Base-by-base conservation (phyloP, 2,113 vertebrate species). In the Gila orcuttii region DNA sequence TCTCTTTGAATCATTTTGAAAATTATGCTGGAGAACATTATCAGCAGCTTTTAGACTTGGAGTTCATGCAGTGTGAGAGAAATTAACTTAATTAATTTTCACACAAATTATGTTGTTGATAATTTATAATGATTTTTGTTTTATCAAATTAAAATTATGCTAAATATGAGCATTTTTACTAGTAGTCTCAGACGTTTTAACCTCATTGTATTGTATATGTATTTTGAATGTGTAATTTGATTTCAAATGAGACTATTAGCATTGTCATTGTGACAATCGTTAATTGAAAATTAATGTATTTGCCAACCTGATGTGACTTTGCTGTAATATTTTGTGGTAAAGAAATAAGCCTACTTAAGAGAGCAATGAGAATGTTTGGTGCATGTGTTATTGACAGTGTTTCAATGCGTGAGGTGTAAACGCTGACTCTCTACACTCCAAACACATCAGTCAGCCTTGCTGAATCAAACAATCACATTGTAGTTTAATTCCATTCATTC, bases 401-500 rank as follows among this genome's bases (percentile, higher is more conserved):
- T 82, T 82, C 13, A 3, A 5, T 74, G 39, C 36, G 45, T 47
- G 23, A 15, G 42, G 13, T 55, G 69, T 45, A 76, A 64, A 33
- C n/a, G 9, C 19, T 50, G 36, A n/a, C 23, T 12, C 3, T 42
- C 13, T 21, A 33, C 4, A 57, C 45, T 85, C 7, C 11, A 68
- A 12, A 64, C 33, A 55, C 13, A 2, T 82, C 62, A 2, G 19
- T 50, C 42, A 1, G n/a, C 45, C 17, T 83, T 8, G 1, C 4
- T 28, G 36, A 50, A 42, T 55, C 50, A 83, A 64, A 80, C 33
- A 2, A 45, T 64, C 59, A 17, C 42, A 10, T 62, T 85, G 79
- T 89, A 64, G 71, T 74, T 36, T 75, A 9, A 66, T 85, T 82
- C 47, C 69, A 78, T 36, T 88, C 83, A 85, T 86, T 84, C 68